Base-by-base conservation (phyloP, 2,888 invertebrate genomes). In the Hetaerina titia region DNA sequence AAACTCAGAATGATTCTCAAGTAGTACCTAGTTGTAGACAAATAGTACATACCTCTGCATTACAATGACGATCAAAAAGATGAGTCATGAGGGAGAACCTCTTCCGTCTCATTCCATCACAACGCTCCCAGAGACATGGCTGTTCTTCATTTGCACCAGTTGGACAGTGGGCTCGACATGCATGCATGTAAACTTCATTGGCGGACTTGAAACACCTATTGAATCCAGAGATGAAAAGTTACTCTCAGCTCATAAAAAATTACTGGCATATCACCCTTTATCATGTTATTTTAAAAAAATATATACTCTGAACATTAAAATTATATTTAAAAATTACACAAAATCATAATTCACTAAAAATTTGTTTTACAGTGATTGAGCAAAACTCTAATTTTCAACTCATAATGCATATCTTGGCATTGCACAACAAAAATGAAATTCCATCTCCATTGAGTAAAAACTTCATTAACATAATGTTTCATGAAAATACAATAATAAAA, bases 71-170 rank as follows among this genome's bases (percentile, higher is more conserved):
- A 97, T 99, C 99, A 96, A 98, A 98, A 95, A 99, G 97, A 97
- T 99, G 99, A 95, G 99, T 99, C 98, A 99, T 99, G 74, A 99
- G 97, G 0, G 99, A 99, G 97, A 99, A 99, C 95, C 99, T 98
- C 96, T 98, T 98, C 95, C 99, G 97, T 95, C 98, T 98, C 96
- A 99, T 98, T 89, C 98, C 98, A 97, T 99, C 99, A 97, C 99
- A 99, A 74, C 98, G 97, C 63, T 98, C 98, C 99, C 99, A 99
- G 96, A 98, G 97, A 96, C 99, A 99, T 31, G 98, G 97, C 95
- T 98, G 98, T 96, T 99, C 98, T 63, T 98, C 98, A 56, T 96
- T 96, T 95, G 97, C 97, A 95, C 97, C 97, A 25, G 96, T 96
- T 22, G 99, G 98, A 97, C 98, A 98, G 97, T 99, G 99, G 0